Evolutionary conservation across 2,113 vertebrate species (phyloP).

Genomic region (Macquaria australasica): DNA sequence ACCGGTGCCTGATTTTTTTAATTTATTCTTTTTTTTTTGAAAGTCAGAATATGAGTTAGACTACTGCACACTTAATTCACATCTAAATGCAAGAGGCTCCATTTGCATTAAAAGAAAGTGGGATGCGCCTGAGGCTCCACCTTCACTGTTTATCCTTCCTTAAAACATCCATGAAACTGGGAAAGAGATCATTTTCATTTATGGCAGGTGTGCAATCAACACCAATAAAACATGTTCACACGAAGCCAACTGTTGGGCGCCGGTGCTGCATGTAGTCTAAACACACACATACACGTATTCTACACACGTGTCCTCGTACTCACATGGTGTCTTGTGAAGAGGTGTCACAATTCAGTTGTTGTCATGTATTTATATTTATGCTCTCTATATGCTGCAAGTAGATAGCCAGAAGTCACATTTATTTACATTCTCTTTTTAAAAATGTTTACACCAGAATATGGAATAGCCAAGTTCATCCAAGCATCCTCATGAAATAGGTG

Average conservation of each 20-base stretch:
- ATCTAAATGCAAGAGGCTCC: background rate
- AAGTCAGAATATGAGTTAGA: background rate
- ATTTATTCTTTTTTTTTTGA: background rate
- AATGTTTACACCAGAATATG: background rate
- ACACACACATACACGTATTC: background rate
- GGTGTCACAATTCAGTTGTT: conserved; percentile 10
- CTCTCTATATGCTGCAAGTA: background rate
- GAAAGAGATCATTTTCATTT: conserved; percentile 14
- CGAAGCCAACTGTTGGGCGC: conserved; percentile 69
- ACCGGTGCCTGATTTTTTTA: background rate
- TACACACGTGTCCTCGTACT: background rate
- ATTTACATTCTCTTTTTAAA: background rate
- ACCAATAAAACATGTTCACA: conserved; percentile 64
- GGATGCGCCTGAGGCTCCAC: background rate
- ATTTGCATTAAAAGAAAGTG: background rate
- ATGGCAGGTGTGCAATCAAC: conserved; percentile 47
- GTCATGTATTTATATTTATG: background rate
- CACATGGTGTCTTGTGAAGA: conserved; percentile 12
- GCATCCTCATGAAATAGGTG: background rate
- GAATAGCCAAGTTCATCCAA: background rate
- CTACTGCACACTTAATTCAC: background rate
- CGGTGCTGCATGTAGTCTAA: background rate
- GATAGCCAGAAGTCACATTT: background rate
- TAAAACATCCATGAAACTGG: conserved; percentile 7
- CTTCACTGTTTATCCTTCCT: background rate